A percentile compares a stretch with the other conserved stretches of the same genome.
phyloP scores from a whole-genome alignment of 2,113 vertebrate species.

The Irena cyanogastra region DNA sequence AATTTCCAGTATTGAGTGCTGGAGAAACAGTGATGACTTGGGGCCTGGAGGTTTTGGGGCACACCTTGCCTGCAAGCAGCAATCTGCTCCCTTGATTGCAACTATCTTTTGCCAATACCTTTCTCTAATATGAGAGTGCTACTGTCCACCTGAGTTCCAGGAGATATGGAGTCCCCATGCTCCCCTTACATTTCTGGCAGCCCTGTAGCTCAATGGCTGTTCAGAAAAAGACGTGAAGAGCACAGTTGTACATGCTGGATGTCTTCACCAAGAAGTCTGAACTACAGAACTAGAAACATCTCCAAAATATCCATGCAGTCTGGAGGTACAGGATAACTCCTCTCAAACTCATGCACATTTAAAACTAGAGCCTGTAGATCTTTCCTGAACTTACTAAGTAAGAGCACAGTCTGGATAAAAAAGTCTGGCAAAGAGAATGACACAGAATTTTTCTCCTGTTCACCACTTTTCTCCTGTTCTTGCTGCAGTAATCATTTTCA shows the following conservation, averaged over 20 bases:
- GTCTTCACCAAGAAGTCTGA: background rate
- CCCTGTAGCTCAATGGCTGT: background rate
- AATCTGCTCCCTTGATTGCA: background rate
- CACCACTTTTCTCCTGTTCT: background rate
- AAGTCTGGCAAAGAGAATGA: background rate
- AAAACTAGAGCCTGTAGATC: background rate
- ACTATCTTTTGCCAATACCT: background rate
- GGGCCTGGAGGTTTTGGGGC: background rate
- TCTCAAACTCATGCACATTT: background rate
- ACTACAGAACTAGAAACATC: background rate
- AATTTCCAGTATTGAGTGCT: background rate
- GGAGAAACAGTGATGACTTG: background rate
- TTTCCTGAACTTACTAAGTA: background rate
- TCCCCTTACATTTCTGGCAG: background rate
- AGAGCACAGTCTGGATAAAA: background rate
- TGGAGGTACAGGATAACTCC: background rate
- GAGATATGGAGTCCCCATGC: background rate
- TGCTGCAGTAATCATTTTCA: background rate
- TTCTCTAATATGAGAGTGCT: background rate
- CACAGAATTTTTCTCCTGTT: background rate
- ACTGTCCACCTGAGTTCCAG: background rate
- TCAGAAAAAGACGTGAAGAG: background rate
- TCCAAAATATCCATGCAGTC: background rate
- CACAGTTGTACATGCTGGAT: background rate
- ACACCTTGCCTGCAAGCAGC: background rate